Evolutionary conservation across 1,140 invertebrate species (phyloP).

Genomic region (Brachionus paranguensis): DNA sequence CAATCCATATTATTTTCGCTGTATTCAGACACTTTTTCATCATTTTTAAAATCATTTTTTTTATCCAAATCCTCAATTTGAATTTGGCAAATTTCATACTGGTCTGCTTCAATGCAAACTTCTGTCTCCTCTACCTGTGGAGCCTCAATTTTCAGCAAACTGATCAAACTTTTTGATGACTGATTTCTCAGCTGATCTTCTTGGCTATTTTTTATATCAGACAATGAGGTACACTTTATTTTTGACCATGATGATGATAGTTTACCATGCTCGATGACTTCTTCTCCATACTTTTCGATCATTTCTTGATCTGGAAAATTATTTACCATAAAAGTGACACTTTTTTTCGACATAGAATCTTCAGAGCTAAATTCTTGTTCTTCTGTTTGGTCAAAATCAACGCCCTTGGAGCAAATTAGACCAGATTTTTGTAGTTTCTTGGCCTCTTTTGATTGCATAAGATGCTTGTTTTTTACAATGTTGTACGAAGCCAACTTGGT

Average conservation of each 20-base stretch:
- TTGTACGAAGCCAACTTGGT: background rate
- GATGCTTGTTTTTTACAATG: background rate
- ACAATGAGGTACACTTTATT: background rate
- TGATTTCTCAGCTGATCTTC: background rate
- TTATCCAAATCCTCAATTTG: background rate
- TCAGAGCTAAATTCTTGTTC: background rate
- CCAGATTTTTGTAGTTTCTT: background rate
- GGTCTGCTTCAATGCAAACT: background rate
- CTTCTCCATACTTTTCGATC: background rate
- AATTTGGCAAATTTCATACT: background rate
- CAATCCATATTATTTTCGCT: background rate
- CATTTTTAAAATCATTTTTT: background rate
- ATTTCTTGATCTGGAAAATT: background rate
- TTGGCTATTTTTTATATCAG: background rate
- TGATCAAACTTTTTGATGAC: slow-evolving; percentile 1
- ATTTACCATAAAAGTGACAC: background rate
- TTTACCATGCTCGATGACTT: background rate
- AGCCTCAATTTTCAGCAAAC: background rate
- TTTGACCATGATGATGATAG: background rate
- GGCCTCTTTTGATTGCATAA: background rate
- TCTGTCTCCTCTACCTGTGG: background rate
- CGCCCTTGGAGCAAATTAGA: background rate
- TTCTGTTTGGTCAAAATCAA: background rate
- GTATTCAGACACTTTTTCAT: background rate
- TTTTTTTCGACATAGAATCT: background rate